Percentiles rank a stretch among this genome's conserved stretches.
These are phyloP conservation scores for Dynastes maya DNA, from an alignment of 2,888 invertebrate species.

Conservation along the genomic window DNA sequence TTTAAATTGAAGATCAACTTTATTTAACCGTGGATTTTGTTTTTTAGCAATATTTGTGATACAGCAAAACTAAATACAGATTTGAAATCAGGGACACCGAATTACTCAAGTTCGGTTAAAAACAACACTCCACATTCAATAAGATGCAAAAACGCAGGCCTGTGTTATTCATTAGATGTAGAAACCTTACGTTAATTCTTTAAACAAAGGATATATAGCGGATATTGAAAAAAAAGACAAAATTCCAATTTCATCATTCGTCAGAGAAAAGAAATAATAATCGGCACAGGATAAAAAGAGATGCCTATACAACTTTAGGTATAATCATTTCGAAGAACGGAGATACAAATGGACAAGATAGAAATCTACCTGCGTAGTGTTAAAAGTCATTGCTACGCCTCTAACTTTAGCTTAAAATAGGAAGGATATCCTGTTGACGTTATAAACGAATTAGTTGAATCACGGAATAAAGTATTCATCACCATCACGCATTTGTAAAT, in stretches of 20 bases:
- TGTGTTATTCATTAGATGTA: too few relatives aligned
- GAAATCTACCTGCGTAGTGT: background rate
- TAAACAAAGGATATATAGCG: too few relatives aligned
- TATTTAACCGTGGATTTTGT: too few relatives aligned
- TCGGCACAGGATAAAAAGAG: background rate
- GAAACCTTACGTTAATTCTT: too few relatives aligned
- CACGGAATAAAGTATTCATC: background rate
- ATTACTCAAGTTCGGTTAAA: too few relatives aligned
- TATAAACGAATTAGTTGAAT: background rate
- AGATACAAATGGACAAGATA: background rate
- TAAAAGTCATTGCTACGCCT: background rate
- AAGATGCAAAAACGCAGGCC: too few relatives aligned
- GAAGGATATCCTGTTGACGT: conserved; percentile 8
- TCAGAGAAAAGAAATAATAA: background rate
- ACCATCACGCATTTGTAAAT: background rate
- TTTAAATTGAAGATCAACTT: too few relatives aligned
- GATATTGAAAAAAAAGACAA: too few relatives aligned
- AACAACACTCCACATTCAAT: too few relatives aligned
- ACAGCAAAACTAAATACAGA: too few relatives aligned
- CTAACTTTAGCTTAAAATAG: background rate
- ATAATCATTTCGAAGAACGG: background rate
- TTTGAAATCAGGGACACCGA: too few relatives aligned
- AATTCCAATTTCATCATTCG: background rate
- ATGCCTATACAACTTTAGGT: background rate
- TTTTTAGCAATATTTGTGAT: too few relatives aligned